Evolutionary conservation across 1,140 invertebrate species (phyloP).

Genomic region (Schlechtendalia chinensis): DNA sequence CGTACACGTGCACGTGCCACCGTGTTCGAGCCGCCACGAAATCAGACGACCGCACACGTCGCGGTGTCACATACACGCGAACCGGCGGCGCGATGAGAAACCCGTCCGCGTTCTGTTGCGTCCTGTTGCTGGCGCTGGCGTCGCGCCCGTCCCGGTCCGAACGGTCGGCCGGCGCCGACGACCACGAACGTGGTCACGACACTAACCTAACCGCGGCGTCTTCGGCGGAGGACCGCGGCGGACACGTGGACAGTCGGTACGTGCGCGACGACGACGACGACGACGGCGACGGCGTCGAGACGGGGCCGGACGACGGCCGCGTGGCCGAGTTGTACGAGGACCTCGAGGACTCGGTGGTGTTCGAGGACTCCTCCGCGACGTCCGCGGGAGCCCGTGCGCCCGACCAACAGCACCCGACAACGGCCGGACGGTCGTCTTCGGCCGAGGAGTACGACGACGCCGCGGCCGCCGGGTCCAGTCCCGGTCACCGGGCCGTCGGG

Average conservation of each 20-base stretch:
- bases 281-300: neutral
- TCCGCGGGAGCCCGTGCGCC: neutral
- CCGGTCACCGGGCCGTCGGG: neutral
- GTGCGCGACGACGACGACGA: neutral
- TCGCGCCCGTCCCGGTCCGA: neutral
- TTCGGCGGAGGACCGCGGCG: neutral
- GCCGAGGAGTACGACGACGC: conserved; percentile 15
- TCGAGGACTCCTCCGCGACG: neutral
- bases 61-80: neutral
- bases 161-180: neutral
- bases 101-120: neutral
- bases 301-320: neutral
- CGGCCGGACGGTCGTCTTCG: neutral
- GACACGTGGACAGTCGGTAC: neutral
- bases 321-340: conserved; percentile 4
- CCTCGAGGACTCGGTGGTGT: conserved; percentile 23
- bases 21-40: no score
- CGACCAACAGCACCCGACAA: neutral
- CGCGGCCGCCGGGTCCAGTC: neutral
- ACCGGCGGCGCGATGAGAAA: neutral
- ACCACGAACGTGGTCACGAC: no score
- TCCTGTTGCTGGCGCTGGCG: neutral
- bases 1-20: no score
- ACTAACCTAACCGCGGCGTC: no score
- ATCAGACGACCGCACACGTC: no score